phyloP scores from a whole-genome alignment of 2,113 vertebrate species.

The human region GRCh38 chr2:160272501-160273000 shows the following conservation, averaged over 20 bases:
- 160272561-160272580: slow-evolving; percentile 88
- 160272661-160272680: slow-evolving; percentile 86
- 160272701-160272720: slow-evolving; percentile 90
- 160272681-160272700: slow-evolving; percentile 90
- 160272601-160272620: slow-evolving; percentile 89
- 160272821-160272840: slow-evolving; percentile 93
- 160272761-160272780: slow-evolving; percentile 84
- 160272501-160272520: slow-evolving; percentile 93
- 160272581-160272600: slow-evolving; percentile 88
- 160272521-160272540: slow-evolving; percentile 96
- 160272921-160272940: slow-evolving; percentile 95
- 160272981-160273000: slow-evolving; percentile 95
- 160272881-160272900: slow-evolving; percentile 91
- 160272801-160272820: slow-evolving; percentile 90
- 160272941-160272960: slow-evolving; percentile 97
- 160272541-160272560: slow-evolving; percentile 95
- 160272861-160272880: slow-evolving; percentile 90
- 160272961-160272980: slow-evolving; percentile 97
- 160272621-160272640: slow-evolving; percentile 88
- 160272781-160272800: slow-evolving; percentile 88
- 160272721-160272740: slow-evolving; percentile 93
- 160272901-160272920: slow-evolving; percentile 92
- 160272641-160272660: slow-evolving; percentile 83
- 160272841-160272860: slow-evolving; percentile 94
- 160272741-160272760: slow-evolving; percentile 80